Evolutionary conservation across 2,797 vertebrate genomes (phyloP).

Genomic region (Taenioides sp.): DNA sequence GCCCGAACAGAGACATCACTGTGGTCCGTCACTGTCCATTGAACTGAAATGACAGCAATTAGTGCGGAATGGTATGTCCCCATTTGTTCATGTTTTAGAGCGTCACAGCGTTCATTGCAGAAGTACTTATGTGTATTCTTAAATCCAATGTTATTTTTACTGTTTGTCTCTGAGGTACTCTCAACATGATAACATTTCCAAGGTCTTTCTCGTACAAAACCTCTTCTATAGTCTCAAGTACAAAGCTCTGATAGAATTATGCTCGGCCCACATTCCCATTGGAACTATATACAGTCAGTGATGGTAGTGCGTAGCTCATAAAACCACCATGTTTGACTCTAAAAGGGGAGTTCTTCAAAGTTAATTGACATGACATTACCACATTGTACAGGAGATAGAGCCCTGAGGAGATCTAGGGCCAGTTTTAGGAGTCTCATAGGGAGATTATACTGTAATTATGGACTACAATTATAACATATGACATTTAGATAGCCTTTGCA

Average conservation of each 20-base stretch:
- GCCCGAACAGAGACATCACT: background rate
- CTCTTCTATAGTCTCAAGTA: slow-evolving; percentile 43
- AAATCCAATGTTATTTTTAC: background rate
- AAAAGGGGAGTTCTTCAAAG: slow-evolving; percentile 41
- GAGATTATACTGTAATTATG: slow-evolving; percentile 20
- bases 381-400: slow-evolving; percentile 22
- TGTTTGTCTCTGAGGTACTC: slow-evolving; percentile 16
- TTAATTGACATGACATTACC: slow-evolving; percentile 26
- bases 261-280: slow-evolving; percentile 40
- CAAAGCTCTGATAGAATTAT: slow-evolving; percentile 35
- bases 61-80: background rate
- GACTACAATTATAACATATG: slow-evolving; percentile 23
- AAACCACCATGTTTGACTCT: slow-evolving; percentile 43
- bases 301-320: slow-evolving; percentile 46
- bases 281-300: slow-evolving; percentile 48
- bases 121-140: background rate
- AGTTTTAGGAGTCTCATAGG: slow-evolving; percentile 13
- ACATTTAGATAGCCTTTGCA: slow-evolving; percentile 23
- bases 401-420: slow-evolving; percentile 33
- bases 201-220: slow-evolving; percentile 46
- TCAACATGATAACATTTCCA: slow-evolving; percentile 44
- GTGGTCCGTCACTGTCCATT: background rate
- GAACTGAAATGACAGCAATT: background rate
- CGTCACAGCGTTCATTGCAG: background rate
- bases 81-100: background rate